Evolutionary conservation across 35 echinoderm and acorn worm genomes (phyloP).

Genomic region (Nesometra sesokonis): DNA sequence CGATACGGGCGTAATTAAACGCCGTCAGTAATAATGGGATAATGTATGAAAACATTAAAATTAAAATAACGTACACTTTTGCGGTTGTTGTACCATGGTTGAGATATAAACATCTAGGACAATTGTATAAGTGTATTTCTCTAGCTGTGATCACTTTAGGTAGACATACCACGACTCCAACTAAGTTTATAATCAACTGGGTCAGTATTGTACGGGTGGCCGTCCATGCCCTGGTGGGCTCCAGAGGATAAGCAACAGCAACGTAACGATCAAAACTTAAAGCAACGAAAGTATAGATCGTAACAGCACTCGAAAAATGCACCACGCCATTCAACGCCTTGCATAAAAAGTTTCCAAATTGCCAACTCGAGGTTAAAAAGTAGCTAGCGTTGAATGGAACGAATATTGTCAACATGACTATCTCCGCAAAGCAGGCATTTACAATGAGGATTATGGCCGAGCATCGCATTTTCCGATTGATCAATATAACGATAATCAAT

Average conservation of each 20-base stretch:
- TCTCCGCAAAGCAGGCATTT: background rate
- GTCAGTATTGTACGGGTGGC: background rate
- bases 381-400: background rate
- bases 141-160: background rate
- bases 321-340: background rate
- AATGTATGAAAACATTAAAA: background rate
- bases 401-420: background rate
- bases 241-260: background rate
- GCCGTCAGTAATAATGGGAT: background rate
- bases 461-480: background rate
- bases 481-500: background rate
- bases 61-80: background rate
- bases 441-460: background rate
- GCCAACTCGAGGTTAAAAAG: background rate
- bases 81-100: background rate
- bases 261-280: background rate
- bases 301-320: background rate
- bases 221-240: background rate
- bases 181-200: background rate
- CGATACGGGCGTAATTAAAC: background rate
- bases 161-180: background rate
- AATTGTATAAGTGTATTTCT: background rate
- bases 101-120: background rate
- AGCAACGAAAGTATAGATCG: background rate
- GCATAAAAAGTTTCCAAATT: background rate